Evolutionary conservation across 2,797 vertebrate genomes (phyloP).

Genomic region (Xiphophorus birchmanni): DNA sequence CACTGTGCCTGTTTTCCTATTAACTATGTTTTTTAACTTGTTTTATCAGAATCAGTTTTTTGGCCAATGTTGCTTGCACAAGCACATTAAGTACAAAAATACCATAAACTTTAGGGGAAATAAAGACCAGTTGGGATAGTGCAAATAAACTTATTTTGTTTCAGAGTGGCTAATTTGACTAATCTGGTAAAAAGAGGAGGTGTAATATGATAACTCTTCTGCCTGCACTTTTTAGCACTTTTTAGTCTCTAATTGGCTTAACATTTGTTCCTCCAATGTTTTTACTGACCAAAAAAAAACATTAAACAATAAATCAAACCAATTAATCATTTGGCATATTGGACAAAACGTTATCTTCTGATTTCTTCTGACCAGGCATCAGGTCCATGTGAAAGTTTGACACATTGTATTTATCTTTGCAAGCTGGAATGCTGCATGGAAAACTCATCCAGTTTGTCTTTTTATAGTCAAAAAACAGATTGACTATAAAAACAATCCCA

Average conservation of each 20-base stretch:
- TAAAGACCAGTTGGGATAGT: not conserved
- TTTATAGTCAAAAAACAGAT: slow-evolving; percentile 68
- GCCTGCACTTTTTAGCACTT: not conserved
- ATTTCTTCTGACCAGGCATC: not conserved
- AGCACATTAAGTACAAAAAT: not conserved
- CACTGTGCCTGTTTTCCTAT: not conserved
- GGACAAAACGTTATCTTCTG: not conserved
- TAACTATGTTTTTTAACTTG: not conserved
- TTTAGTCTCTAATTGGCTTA: not conserved
- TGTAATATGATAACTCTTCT: not conserved
- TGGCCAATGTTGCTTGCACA: not conserved
- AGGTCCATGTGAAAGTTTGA: slow-evolving; percentile 17
- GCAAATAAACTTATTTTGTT: not conserved
- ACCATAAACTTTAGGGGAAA: not conserved
- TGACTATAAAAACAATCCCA: slow-evolving; percentile 69
- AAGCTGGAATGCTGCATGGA: slow-evolving; percentile 55
- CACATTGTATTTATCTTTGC: slow-evolving; percentile 39
- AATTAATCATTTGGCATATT: not conserved
- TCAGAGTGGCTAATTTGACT: not conserved
- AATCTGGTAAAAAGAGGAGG: not conserved
- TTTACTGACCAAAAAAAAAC: not conserved
- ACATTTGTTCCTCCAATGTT: not conserved
- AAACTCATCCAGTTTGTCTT: slow-evolving; percentile 59
- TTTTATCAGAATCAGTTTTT: not conserved
- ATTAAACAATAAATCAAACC: not conserved